These are phyloP conservation scores for Girardia tigrina DNA, from an alignment of 2,888 invertebrate species.

Conservation along the genomic window DNA sequence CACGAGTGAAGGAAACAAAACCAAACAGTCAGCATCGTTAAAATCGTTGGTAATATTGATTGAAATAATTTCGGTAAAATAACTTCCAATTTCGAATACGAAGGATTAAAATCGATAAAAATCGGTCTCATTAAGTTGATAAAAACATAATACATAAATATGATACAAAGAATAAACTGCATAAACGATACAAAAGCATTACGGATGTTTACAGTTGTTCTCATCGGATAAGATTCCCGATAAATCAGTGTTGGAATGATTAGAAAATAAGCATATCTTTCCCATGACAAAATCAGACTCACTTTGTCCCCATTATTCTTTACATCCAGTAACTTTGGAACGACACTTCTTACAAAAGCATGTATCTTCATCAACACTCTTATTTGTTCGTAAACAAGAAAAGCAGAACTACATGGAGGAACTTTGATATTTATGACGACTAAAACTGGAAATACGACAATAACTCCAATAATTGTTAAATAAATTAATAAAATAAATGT, in stretches of 20 bases:
- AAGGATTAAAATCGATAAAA: neutral
- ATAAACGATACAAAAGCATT: neutral
- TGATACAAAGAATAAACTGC: neutral
- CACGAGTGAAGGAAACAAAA: constrained; percentile 76
- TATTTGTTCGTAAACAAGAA: neutral
- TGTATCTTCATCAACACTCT: neutral
- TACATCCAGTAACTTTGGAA: too few species aligned
- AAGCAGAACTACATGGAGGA: neutral
- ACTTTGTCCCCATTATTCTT: too few species aligned
- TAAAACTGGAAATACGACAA: neutral
- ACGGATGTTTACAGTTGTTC: neutral
- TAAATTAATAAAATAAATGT: neutral
- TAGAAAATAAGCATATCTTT: neutral
- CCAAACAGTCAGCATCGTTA: constrained; percentile 62
- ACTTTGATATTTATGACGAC: neutral
- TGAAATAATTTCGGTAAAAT: neutral
- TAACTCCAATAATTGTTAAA: neutral
- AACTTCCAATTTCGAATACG: neutral
- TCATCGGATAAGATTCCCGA: neutral
- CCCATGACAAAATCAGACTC: too few species aligned
- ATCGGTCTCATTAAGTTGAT: neutral
- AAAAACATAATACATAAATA: neutral
- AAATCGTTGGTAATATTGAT: constrained; percentile 37
- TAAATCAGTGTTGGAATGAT: neutral
- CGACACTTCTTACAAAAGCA: neutral